phyloP scores from a whole-genome alignment of 2,113 vertebrate species.

The Ailuropoda melanoleuca region DNA sequence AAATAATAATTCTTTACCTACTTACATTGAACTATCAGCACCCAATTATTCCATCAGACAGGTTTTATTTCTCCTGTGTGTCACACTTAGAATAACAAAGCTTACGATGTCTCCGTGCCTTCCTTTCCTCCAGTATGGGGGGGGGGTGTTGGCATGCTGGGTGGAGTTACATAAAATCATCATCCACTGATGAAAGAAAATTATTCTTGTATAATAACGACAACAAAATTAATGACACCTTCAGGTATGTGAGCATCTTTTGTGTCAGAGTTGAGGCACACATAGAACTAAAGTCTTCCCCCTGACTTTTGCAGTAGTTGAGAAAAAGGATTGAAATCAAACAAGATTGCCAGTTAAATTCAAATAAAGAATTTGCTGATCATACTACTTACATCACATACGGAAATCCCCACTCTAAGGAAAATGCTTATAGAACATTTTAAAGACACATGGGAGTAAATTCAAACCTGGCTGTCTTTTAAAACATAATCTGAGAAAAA shows the following conservation, averaged over 20 bases:
- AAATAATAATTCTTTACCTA: background rate
- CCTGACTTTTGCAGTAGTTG: background rate
- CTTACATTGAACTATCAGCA: background rate
- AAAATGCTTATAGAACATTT: background rate
- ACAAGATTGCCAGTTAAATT: conserved; percentile 63
- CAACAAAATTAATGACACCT: conserved; percentile 11
- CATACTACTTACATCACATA: background rate
- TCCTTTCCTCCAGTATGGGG: background rate
- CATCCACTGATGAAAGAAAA: conserved; percentile 15
- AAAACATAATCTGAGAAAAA: background rate
- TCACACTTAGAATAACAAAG: background rate
- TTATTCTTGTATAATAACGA: background rate
- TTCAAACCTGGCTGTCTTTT: background rate
- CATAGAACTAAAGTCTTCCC: background rate
- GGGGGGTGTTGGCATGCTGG: background rate
- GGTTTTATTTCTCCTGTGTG: background rate
- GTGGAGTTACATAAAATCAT: background rate
- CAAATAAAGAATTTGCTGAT: conserved; percentile 38
- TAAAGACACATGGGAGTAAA: background rate
- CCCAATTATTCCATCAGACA: conserved; percentile 15
- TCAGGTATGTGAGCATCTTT: background rate
- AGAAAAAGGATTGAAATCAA: conserved; percentile 44
- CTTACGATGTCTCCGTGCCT: background rate
- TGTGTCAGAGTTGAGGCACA: background rate
- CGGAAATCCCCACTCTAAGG: background rate